Conservation (phyloP, 53 echinoderm and acorn worm species). For the Mesocentrotus franciscanus region DNA sequence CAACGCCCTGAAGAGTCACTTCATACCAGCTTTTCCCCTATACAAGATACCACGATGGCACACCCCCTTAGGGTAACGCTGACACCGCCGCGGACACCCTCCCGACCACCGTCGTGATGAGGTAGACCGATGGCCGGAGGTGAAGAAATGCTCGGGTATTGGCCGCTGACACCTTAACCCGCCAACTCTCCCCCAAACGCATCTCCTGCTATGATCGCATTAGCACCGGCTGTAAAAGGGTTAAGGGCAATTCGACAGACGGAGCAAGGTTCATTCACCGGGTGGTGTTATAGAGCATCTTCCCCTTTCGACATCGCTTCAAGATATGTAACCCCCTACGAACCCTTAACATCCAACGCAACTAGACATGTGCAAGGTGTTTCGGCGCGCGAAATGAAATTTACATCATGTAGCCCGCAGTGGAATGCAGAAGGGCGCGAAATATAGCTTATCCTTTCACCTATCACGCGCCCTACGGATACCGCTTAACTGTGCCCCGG, state of each 20-base stretch:
- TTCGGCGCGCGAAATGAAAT: conserved; percentile 52
- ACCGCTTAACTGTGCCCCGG: conserved; percentile 36
- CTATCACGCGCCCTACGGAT: conserved; percentile 21
- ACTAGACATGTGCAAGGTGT: conserved; percentile 46
- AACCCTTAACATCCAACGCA: not conserved
- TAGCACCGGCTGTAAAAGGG: conserved; percentile 5
- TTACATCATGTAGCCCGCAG: conserved; percentile 45
- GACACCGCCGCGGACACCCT: conserved; percentile 7
- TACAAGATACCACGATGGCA: not conserved
- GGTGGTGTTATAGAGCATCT: conserved; percentile 3
- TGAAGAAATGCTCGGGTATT: conserved; percentile 52
- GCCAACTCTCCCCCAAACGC: not conserved
- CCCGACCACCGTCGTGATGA: conserved; percentile 6
- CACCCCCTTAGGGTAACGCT: conserved; percentile 8
- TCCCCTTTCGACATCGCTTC: conserved; percentile 25
- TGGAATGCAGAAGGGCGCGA: conserved; percentile 31
- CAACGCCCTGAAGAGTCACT: conserved; percentile 35
- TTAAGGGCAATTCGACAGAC: not conserved
- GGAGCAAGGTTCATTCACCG: conserved; percentile 47
- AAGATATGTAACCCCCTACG: not conserved
- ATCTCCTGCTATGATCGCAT: not conserved
- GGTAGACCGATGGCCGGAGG: conserved; percentile 48
- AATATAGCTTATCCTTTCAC: not conserved
- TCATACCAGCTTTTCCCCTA: not conserved
- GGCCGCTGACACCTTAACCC: conserved; percentile 31